These are phyloP conservation scores for Eleutherodactylus coqui DNA, from an alignment of 2,797 vertebrate genomes.

Conservation along the genomic window DNA sequence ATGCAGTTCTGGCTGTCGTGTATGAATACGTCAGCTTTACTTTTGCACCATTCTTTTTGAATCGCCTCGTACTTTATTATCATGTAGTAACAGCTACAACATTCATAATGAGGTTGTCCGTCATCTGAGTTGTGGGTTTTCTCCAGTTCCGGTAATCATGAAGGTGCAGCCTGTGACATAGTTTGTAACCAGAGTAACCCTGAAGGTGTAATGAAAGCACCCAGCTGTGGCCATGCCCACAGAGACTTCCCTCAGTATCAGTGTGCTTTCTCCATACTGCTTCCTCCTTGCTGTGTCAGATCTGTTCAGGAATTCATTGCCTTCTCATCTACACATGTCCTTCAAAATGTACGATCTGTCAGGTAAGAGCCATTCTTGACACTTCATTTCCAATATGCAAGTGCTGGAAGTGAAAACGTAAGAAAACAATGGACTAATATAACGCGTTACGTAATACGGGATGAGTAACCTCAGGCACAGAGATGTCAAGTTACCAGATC, in stretches of 20 bases:
- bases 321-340: background rate
- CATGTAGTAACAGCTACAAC: too few relatives aligned
- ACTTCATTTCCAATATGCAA: background rate
- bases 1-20: too few relatives aligned
- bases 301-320: background rate
- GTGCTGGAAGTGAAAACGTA: background rate
- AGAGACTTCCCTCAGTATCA: slow-evolving; percentile 33
- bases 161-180: slow-evolving; percentile 27
- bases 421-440: background rate
- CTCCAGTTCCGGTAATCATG: background rate
- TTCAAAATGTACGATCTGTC: background rate
- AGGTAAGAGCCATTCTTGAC: slow-evolving; percentile 2
- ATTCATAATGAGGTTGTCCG: background rate
- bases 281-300: background rate
- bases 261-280: background rate
- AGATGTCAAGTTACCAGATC: background rate
- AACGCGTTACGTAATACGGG: background rate
- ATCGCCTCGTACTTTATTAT: too few relatives aligned
- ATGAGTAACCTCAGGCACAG: background rate
- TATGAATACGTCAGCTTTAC: too few relatives aligned
- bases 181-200: slow-evolving; percentile 28
- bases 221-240: background rate
- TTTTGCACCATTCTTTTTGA: too few relatives aligned
- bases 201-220: slow-evolving; percentile 31
- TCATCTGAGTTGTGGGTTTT: background rate